phyloP scores from a whole-genome alignment of 2,888 invertebrate species.

The Stenotaenia linearis region DNA sequence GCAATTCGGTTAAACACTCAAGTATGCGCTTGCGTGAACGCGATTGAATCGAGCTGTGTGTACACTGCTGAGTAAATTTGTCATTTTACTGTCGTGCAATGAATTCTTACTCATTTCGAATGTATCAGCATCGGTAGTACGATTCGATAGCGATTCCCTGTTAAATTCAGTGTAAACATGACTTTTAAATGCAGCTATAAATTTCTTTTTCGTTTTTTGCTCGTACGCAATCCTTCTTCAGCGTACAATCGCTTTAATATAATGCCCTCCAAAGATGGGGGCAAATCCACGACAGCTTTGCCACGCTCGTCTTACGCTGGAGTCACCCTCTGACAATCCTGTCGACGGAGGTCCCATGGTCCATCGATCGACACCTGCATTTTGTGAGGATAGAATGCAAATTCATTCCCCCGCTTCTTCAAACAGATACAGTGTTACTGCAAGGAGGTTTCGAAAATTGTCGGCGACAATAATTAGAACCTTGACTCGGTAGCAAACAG shows the following conservation, averaged over 20 bases:
- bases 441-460: neutral
- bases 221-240: neutral
- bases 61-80: neutral
- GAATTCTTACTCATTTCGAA: neutral
- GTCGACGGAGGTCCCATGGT: neutral
- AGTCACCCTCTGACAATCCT: neutral
- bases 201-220: neutral
- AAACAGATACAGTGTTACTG: neutral
- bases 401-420: neutral
- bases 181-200: neutral
- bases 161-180: neutral
- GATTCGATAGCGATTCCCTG: neutral
- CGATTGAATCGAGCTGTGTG: no score
- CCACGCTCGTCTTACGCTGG: neutral
- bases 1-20: neutral
- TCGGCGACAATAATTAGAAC: neutral
- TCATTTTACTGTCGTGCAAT: neutral
- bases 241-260: neutral
- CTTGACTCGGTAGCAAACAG: neutral
- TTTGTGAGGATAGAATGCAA: constrained; percentile 13
- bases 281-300: neutral
- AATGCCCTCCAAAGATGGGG: neutral
- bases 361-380: constrained; percentile 26
- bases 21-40: neutral
- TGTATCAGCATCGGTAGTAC: neutral